Percentiles rank a stretch among this genome's conserved stretches.
phyloP scores from a whole-genome alignment of 2,888 invertebrate species.

The Entomobrya multifasciata region DNA sequence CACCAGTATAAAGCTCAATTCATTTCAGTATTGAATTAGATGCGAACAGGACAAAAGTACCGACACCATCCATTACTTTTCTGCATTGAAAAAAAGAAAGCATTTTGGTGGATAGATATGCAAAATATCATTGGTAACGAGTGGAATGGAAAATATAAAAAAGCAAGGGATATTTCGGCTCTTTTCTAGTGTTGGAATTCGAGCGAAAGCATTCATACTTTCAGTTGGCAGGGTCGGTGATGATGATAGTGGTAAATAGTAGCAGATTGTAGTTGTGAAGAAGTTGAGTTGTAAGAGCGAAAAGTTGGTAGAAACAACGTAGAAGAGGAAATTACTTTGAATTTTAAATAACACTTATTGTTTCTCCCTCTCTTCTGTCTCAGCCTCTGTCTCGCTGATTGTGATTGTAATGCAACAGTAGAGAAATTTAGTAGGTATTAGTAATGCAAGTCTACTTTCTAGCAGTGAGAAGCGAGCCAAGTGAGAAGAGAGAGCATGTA shows the following conservation, averaged over 20 bases:
- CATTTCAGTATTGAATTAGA: no score
- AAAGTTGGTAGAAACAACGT: slow-evolving; percentile 30
- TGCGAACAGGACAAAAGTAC: no score
- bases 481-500: neutral
- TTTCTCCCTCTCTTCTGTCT: neutral
- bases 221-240: neutral
- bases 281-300: slow-evolving; percentile 10
- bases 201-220: no score
- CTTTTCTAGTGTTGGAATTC: no score
- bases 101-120: no score
- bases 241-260: neutral
- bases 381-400: slow-evolving; percentile 13
- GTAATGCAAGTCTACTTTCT: neutral
- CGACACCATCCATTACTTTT: no score
- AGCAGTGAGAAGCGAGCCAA: neutral
- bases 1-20: no score
- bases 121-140: no score
- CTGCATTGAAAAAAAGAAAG: no score
- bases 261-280: neutral
- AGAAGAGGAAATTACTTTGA: slow-evolving; percentile 78
- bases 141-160: no score
- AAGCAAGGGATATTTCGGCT: no score
- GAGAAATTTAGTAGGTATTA: neutral
- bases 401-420: neutral
- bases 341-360: slow-evolving; percentile 77